Evolutionary conservation across 2,797 vertebrate species (phyloP), one percentile per base, ranked within the genome.

Genomic region (Thripadectes ignobilis): DNA sequence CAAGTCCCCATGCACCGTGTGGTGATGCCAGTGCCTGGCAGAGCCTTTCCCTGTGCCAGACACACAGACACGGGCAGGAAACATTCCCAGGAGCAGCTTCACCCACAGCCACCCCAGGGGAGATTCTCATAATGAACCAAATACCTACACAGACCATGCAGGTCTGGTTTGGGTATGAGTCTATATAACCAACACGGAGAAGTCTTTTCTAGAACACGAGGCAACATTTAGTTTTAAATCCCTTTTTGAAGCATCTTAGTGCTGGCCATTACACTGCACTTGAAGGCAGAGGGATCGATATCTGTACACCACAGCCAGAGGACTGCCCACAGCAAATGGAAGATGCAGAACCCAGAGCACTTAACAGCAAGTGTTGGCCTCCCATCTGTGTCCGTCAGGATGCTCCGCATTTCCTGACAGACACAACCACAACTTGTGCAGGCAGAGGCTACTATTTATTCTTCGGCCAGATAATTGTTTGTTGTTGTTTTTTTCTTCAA

Each of bases 251-350:
- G 39, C 61, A n/a, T 6, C 43, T 61, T 55, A 63, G 69, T 49
- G 91, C 85, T 61, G 57, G 51, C 71, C 54, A 34, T 36, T 68
- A 17, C 69, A 85, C 85, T 85, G 97, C 59, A 55, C 92, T 73
- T 26, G 95, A 79, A 95, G 92, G 93, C 88, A 82, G 29, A 83
- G 68, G 65, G 93, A 95, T 97, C 97, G 30, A 97, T 96, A 91
- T 65, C 78, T 49, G 78, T 30, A 43, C 49, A 82, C 95, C 96
- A 57, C 94, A 93, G 80, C 38, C 45, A 18, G 61, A 66, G 96
- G 92, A 66, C 88, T 80, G 95, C 62, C 29, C 69, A 59, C 89
- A 94, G 96, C 92, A 95, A 94, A 96, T 94, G 85, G 95, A 72
- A 65, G 75, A 89, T 68, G 74, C 74, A 55, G 15, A 90, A 49